Evolutionary conservation across 92 coral and sea anemone genomes (phyloP).

Genomic region (Palythoa grandiflora): DNA sequence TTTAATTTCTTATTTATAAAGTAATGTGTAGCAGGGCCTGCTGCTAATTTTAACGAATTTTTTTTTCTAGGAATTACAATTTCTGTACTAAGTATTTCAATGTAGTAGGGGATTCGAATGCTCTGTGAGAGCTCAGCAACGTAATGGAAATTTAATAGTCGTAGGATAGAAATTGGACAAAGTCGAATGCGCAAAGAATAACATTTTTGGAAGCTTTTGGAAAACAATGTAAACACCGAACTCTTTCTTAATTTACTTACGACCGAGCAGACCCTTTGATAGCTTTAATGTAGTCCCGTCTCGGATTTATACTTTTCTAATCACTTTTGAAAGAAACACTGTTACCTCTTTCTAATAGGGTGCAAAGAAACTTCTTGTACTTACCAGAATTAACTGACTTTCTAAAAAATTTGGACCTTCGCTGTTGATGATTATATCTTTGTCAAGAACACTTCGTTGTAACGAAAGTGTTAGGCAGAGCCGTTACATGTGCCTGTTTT

Average conservation of each 20-base stretch:
- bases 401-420: not conserved
- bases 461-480: not conserved
- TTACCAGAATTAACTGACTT: not conserved
- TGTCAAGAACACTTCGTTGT: not conserved
- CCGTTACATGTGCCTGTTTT: not conserved
- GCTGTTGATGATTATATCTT: not conserved
- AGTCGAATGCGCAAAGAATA: not conserved
- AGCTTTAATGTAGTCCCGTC: not conserved
- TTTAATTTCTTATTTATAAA: conserved; percentile 27
- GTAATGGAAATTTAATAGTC: conserved; percentile 14
- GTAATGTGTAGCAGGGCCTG: not conserved
- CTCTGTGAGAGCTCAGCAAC: conserved; percentile 34
- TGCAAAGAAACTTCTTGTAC: not conserved
- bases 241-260: not conserved
- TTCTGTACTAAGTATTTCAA: conserved; percentile 24
- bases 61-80: conserved; percentile 21
- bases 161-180: not conserved
- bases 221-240: not conserved
- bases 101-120: conserved; percentile 3
- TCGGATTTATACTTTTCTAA: conserved; percentile 8
- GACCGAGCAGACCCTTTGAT: not conserved
- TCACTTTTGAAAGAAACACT: not conserved
- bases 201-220: not conserved
- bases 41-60: conserved; percentile 1
- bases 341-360: not conserved